phyloP scores from a whole-genome alignment of 2,113 vertebrate species.

The Labeo rohita region DNA sequence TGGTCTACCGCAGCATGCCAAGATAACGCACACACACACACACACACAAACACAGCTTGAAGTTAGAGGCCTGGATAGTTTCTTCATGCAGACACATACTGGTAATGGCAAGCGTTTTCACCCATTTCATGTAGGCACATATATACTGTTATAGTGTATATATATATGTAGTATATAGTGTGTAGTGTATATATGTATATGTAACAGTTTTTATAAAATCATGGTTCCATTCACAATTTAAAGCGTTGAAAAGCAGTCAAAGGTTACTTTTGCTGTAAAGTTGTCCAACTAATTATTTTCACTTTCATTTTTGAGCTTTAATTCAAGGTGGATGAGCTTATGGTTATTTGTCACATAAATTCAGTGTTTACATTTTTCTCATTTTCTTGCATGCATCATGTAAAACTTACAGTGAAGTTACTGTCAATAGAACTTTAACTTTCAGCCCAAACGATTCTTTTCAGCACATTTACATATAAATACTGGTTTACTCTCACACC shows the following conservation, averaged over 20 bases:
- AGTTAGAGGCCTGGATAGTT: slow-evolving; percentile 18
- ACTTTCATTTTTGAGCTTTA: not conserved
- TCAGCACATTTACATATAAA: slow-evolving; percentile 12
- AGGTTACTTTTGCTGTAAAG: too few relatives aligned
- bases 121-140: not conserved
- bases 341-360: too few relatives aligned
- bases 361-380: not conserved
- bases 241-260: too few relatives aligned
- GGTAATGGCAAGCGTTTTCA: not conserved
- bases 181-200: too few relatives aligned
- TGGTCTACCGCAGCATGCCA: slow-evolving; percentile 7
- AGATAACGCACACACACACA: slow-evolving; percentile 17
- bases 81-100: not conserved
- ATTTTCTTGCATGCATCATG: not conserved
- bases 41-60: not conserved
- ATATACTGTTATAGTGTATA: too few relatives aligned
- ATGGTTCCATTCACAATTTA: not conserved
- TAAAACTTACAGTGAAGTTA: too few relatives aligned
- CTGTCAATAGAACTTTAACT: not conserved
- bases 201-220: not conserved
- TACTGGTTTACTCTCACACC: slow-evolving; percentile 42
- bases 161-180: too few relatives aligned
- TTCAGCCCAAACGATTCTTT: not conserved
- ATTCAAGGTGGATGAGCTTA: not conserved
- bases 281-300: not conserved